Percentiles rank a stretch among this genome's conserved stretches.
phyloP scores from a whole-genome alignment of 1,140 invertebrate species.

The Papilio aristodemus region DNA sequence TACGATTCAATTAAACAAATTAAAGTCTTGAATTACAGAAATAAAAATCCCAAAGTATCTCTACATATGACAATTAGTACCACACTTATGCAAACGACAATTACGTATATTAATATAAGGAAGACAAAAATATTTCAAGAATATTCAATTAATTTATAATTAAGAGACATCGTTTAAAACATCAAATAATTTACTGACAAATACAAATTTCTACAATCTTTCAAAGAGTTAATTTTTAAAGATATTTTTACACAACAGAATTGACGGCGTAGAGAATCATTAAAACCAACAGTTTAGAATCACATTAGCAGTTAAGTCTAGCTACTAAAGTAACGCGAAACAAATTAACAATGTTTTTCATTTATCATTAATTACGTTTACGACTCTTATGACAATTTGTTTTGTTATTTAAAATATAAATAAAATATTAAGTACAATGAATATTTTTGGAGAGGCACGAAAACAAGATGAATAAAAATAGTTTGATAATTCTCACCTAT shows the following conservation, averaged over 20 bases:
- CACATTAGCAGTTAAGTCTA: conserved; percentile 66
- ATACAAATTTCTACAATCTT: conserved; percentile 59
- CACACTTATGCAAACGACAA: conserved; percentile 1
- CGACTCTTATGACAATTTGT: conserved; percentile 22
- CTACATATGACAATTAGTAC: background rate
- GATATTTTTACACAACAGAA: conserved; percentile 72
- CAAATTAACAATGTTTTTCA: conserved; percentile 12
- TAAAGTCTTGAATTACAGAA: background rate
- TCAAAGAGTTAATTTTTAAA: conserved; percentile 58
- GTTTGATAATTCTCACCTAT: conserved; percentile 75
- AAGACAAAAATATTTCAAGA: conserved; percentile 21
- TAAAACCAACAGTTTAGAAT: conserved; percentile 66
- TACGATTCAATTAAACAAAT: background rate
- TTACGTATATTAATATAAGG: conserved; percentile 11
- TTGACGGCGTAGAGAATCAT: conserved; percentile 77
- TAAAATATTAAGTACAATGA: background rate
- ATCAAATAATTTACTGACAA: conserved; percentile 34
- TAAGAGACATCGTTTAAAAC: background rate
- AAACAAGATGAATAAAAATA: background rate
- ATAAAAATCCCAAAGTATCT: background rate
- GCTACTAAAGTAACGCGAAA: conserved; percentile 26
- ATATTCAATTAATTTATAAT: background rate
- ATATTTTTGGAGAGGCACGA: background rate
- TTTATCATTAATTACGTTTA: background rate
- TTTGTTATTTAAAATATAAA: conserved; percentile 15